Evolutionary conservation across 1,140 invertebrate species (phyloP), one percentile per base, ranked within the genome.

Genomic region (Theocolax elegans): DNA sequence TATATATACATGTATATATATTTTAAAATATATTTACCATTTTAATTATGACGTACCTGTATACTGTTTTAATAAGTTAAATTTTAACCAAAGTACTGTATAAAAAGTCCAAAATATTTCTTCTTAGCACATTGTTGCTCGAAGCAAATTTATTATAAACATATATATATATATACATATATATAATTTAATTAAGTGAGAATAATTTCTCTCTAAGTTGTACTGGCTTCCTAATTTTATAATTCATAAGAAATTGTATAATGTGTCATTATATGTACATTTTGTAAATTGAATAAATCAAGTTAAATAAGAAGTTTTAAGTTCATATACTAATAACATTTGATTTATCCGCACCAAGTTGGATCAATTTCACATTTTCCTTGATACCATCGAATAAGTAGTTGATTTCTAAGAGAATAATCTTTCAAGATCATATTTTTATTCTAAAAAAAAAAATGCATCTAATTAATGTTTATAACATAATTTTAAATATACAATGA

Each of bases 331-430:
- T 9, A 35, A 35, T 6, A 6, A 10, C 31, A 4, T 35, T 35
- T 35, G 10, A 35, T 67, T 78, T 49, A 84, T 76, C 75, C 85
- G 75, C 94, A 96, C 92, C 93, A 95, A 19, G 89, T 87, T 19
- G 77, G 56, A 80, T 95, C 93, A 54, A 88, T 76, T 67, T 91
- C 85, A 79, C 94, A 96, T 85, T 95, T 95, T 31, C 92, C 94
- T 84, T 92, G 88, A 77, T 93, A 95, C 94, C 94, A 96, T 71
- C 90, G 80, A 66, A 91, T 87, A 75, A 94, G 90, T 29, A 94
- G 80, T 77, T 89, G 87, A 83, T 93, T 93, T 72, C 87, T 87
- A 63, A 88, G 77, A 19, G 88, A 88, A 44, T 89, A 87, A 35
- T 87, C 79, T 44, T 87, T 84, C 23, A 87, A 72, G 72, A 85